Evolutionary conservation across 2,888 invertebrate species (phyloP), one percentile per base, ranked within the genome.

Genomic region (Polyommatus icarus): DNA sequence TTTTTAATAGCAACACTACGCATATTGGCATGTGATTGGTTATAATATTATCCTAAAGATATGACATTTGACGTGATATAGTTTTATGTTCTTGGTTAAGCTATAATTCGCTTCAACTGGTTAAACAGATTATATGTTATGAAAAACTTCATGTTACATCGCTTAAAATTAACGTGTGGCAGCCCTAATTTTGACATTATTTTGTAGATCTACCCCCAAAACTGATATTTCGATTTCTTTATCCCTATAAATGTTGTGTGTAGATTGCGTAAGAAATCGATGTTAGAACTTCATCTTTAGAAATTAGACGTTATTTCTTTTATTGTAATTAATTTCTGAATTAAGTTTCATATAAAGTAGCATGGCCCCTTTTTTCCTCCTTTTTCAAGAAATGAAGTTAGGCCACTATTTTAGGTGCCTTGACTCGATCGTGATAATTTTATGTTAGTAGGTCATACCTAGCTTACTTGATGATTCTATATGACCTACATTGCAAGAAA

Each of bases 191-290:
- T 75, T 75, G 3, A 29, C 24, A 50, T 75, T 73, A 46, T 73
- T 75, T 75, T 75, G 75, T 75, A 54, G 7, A 72, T 40, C 29
- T 18, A 32, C 29, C 67, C 6, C 24, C 67, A 12, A 67, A 1
- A 32, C 24, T 72, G 32, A 71, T 10, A 36, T 36, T 72, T 40
- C n/a, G n/a, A 75, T 78, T 76, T 76, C 29, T 50, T 72, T 76
- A 32, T 73, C 32, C 46, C 71, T 76, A 59, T 76, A 76, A 59
- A 71, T 79, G 77, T 79, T 76, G 76, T 79, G 59, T 29, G 75
- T 75, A 54, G 75, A 75, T 32, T 40, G 40, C 73, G 18, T 40
- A 50, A 75, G 40, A 29, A 75, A 54, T 75, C 75, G 54, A 75
- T 75, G 75, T 75, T 75, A 75, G 54, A 24, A 75, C 20, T 20